Conservation (phyloP, 2,113 vertebrate genomes). For the Eleginops maclovinus region DNA sequence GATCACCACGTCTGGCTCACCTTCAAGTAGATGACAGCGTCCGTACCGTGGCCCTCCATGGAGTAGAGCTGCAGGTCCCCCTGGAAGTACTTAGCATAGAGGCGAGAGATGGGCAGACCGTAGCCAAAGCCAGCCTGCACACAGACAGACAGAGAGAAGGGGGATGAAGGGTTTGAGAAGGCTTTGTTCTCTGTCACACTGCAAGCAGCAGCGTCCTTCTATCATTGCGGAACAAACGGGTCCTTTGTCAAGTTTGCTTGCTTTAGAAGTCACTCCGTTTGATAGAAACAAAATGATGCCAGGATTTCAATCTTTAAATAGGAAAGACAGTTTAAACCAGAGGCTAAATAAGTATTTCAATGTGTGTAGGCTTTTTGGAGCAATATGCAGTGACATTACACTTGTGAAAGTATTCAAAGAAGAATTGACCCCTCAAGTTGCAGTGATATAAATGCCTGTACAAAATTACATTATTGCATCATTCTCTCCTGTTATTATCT, state of each 20-base stretch:
- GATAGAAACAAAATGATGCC: background rate
- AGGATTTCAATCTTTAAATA: constrained; percentile 25
- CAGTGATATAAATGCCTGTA: background rate
- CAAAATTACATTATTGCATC: too few species aligned
- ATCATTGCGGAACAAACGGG: background rate
- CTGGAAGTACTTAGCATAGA: constrained; percentile 97
- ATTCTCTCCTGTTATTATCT: too few species aligned
- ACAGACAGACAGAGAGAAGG: background rate
- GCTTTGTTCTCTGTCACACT: constrained; percentile 29
- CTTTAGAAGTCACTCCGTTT: constrained; percentile 14
- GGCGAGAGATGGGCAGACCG: constrained; percentile 93
- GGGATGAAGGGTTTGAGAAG: constrained; percentile 32
- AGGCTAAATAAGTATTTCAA: background rate
- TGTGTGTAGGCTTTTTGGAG: background rate
- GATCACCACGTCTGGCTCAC: constrained; percentile 72
- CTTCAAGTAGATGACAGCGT: constrained; percentile 94
- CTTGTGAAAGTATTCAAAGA: too few species aligned
- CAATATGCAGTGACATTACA: too few species aligned
- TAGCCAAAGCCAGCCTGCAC: constrained; percentile 94
- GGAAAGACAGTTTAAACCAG: background rate
- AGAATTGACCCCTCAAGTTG: too few species aligned
- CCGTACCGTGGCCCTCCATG: constrained; percentile 95
- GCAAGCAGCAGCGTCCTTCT: constrained; percentile 4
- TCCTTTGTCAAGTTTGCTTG: constrained; percentile 3
- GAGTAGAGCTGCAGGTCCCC: constrained; percentile 96